Percentiles rank a stretch among this genome's conserved stretches.
Conservation (phyloP, 2,797 vertebrate genomes). For the Eulemur rubriventer region DNA sequence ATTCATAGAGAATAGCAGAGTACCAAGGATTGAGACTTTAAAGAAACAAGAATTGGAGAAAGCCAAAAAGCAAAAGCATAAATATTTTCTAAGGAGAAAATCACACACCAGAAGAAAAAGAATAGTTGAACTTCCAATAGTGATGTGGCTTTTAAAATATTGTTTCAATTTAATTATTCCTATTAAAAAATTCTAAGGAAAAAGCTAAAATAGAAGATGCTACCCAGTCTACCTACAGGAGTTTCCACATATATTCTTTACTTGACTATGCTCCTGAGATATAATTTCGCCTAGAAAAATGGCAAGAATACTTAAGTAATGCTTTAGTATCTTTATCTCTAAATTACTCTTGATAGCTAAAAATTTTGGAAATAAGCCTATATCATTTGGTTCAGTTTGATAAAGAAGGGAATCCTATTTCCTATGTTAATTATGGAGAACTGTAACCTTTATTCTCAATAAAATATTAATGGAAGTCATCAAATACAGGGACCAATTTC, state of each 20-base stretch:
- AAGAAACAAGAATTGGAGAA: not conserved
- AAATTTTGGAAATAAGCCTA: slow-evolving; percentile 37
- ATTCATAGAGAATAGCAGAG: not conserved
- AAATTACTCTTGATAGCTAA: slow-evolving; percentile 33
- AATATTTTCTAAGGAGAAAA: not conserved
- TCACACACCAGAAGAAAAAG: not conserved
- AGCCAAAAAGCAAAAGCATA: not conserved
- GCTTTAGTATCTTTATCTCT: slow-evolving; percentile 20
- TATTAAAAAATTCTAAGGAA: not conserved
- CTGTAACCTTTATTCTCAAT: slow-evolving; percentile 27
- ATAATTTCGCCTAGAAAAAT: slow-evolving; percentile 27
- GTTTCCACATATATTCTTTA: not conserved
- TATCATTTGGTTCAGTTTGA: slow-evolving; percentile 38
- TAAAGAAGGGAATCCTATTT: slow-evolving; percentile 34
- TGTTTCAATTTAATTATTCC: not conserved
- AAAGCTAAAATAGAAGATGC: not conserved
- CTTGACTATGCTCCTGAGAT: not conserved
- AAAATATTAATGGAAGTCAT: slow-evolving; percentile 43
- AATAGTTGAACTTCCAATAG: not conserved
- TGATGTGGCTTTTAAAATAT: not conserved
- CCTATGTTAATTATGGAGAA: slow-evolving; percentile 49
- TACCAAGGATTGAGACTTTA: not conserved
- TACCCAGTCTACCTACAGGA: not conserved
- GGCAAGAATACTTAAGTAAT: not conserved
- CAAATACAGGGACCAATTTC: not conserved